These are phyloP conservation scores for Alosa alosa DNA, from an alignment of 2,113 vertebrate species.

Conservation along the genomic window DNA sequence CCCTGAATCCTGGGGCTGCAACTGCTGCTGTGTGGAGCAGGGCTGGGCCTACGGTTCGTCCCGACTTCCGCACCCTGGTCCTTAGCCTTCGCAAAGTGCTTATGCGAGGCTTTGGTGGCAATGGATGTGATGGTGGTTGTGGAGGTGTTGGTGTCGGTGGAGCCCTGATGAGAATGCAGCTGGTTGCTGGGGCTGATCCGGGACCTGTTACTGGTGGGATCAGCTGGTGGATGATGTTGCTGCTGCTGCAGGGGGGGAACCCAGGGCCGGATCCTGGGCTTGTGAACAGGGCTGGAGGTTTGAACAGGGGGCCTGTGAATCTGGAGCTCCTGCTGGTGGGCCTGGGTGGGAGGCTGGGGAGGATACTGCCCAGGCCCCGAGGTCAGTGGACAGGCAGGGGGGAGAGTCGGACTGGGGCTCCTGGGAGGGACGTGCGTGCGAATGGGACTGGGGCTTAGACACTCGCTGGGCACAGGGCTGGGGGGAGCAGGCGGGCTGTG, in stretches of 20 bases:
- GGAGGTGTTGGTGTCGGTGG: neutral
- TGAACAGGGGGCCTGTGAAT: constrained; percentile 40
- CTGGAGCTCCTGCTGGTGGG: constrained; percentile 45
- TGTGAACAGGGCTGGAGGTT: constrained; percentile 46
- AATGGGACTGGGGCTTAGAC: constrained; percentile 67
- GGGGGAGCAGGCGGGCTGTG: constrained; percentile 26
- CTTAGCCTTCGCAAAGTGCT: constrained; percentile 24
- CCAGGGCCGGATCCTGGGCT: constrained; percentile 57
- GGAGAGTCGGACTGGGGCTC: constrained; percentile 63
- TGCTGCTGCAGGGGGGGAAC: constrained; percentile 40
- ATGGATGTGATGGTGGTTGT: neutral
- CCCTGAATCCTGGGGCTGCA: constrained; percentile 34
- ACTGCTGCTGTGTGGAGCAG: constrained; percentile 26
- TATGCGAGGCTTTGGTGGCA: constrained; percentile 21
- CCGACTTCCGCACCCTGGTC: constrained; percentile 48
- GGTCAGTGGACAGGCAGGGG: constrained; percentile 31
- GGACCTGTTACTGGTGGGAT: constrained; percentile 33
- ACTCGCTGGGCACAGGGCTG: constrained; percentile 64
- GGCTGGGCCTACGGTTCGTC: constrained; percentile 43
- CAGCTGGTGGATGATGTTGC: constrained; percentile 29
- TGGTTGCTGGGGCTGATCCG: constrained; percentile 24
- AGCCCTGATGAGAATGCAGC: constrained; percentile 11
- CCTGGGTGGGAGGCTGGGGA: constrained; percentile 49
- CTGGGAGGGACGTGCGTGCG: constrained; percentile 49
- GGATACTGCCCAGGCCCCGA: neutral